Evolutionary conservation across 1,140 invertebrate genomes (phyloP), one percentile per base, ranked within the genome.

Genomic region (Drosophila malerkotliana): DNA sequence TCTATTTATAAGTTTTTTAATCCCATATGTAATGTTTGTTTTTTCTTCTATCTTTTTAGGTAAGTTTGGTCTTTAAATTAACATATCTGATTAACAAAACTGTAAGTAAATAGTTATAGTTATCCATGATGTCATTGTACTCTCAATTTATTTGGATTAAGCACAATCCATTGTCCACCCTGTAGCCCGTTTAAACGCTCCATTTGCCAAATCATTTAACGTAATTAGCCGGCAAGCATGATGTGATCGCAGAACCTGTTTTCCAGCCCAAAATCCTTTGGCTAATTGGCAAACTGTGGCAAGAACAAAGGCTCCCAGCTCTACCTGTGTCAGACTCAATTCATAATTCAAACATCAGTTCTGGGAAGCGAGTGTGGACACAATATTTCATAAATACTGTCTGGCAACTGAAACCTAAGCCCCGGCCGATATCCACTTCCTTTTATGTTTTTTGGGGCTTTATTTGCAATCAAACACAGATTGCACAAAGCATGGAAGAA

Each of bases 401-500:
- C 52, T 57, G 68, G 37, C 64, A 37, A 72, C 51, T 48, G 57
- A 61, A 55, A 51, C 47, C 45, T 18, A 37, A 74, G 54, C 34
- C 41, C 24, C 12, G 15, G 14, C 32, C 28, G 37, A 18, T 32
- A 32, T 18, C 28, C 28, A 64, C 61, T 59, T 75, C 54, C 54
- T 73, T 62, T 62, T 53, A 18, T 15, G 18, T 37, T 48, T 68
- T 53, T 68, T 15, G 5, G 15, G 24, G 8, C 44, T 75, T 68
- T 76, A 87, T 85, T 85, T 85, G 82, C 82, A 85, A 85, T 85
- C 62, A 79, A 72, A 84, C 66, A 79, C 59, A 84, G 68, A 72
- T 61, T 79, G 53, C 79, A 71, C 71, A 63, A 52, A 62, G 62
- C 60, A 48, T 52, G 55, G 55, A 64, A 75, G 82, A 88, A 71